Evolutionary conservation across 2,888 invertebrate genomes (phyloP), one percentile per base, ranked within the genome.

Genomic region (Drosophila yooni): DNA sequence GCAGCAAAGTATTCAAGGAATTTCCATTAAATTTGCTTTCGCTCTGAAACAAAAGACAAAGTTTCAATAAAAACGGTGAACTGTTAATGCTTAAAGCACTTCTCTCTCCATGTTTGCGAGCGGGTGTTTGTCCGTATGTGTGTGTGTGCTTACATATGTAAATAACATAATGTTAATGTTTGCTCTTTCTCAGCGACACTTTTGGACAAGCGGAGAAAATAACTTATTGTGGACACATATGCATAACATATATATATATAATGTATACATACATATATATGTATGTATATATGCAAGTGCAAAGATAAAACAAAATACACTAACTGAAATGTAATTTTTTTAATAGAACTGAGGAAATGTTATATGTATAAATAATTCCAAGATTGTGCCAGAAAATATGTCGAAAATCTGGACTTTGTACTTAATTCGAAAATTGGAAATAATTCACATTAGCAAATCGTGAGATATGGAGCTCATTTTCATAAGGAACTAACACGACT

Each of bases 1-100:
- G 83, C 81, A 72, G 75, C 56, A 77, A 72, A 82, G 72, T 71
- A 84, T 77, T 79, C 69, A 64, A 46, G 65, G 79, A 87, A 87
- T 83, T 87, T 70, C 67, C 71, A 79, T 84, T 79, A 83, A 81
- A 73, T 57, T 70, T 63, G 61, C 46, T 27, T 46, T 54, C 21
- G 38, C 46, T 57, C 25, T 65, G 64, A 74, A 68, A 74, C 84
- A 79, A 87, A 70, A 73, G 56, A 70, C 70, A 78, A 68, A 83
- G 83, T 73, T 81, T 76, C 65, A 70, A 69, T 79, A 69, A 70
- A 76, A 76, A 59, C 63, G 46, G 51, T 53, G 36, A 70, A 66
- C 80, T 68, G 74, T 70, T 74, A 70, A 81, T 81, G 70, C 70
- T 67, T 67, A 48, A 62, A 53, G 43, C 36, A 48, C 70, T 34